Conservation (phyloP, 2,797 vertebrate genomes). For the Salmo trutta region DNA sequence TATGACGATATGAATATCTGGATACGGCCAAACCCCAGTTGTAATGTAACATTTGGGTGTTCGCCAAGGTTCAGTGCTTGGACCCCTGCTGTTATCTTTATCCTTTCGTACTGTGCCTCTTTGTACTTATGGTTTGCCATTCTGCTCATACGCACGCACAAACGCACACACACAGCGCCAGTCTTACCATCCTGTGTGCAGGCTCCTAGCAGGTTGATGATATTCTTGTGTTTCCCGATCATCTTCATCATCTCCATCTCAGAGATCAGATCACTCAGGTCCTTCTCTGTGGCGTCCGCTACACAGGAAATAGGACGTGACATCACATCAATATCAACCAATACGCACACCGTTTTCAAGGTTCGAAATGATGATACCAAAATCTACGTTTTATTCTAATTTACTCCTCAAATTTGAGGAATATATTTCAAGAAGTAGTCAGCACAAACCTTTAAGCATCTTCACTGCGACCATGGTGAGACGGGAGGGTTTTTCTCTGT, state of each 20-base stretch:
- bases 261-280: constrained; percentile 88
- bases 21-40: too few relatives aligned
- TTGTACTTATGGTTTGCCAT: not conserved
- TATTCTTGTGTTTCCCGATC: constrained; percentile 95
- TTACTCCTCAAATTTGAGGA: not conserved
- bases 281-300: constrained; percentile 92
- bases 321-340: not conserved
- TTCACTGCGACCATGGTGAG: constrained; percentile 89
- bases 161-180: constrained; percentile 66
- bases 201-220: constrained; percentile 92
- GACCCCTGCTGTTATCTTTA: not conserved
- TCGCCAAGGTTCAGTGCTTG: not conserved
- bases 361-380: not conserved
- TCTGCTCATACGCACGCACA: not conserved
- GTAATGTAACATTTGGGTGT: not conserved
- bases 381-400: not conserved
- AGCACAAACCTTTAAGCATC: constrained; percentile 88
- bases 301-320: not conserved
- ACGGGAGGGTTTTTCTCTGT: constrained; percentile 85
- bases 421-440: not conserved
- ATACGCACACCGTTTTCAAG: not conserved
- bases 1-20: too few relatives aligned
- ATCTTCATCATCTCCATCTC: constrained; percentile 99
- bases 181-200: constrained; percentile 88
- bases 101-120: not conserved